Evolutionary conservation across 2,113 vertebrate genomes (phyloP), one percentile per base, ranked within the genome.

Genomic region (Candoia aspera): DNA sequence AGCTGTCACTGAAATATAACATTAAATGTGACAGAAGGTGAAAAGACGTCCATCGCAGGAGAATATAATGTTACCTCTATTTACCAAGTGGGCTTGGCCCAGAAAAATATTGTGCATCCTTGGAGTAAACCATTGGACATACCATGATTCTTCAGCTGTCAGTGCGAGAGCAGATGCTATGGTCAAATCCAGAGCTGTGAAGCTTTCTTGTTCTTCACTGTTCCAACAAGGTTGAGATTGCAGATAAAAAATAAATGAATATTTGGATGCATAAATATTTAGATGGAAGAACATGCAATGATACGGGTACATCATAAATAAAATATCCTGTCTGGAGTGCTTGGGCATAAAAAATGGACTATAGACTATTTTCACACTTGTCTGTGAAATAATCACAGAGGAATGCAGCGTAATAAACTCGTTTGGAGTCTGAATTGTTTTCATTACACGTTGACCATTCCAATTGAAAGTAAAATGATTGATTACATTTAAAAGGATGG

Each of bases 101-200:
- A 86, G 49, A 49, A 86, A 86, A 53, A n/a, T 8, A 15, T 3
- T 62, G 21, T 24, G 60, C 60, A 62, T 86, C 84, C 21, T 86
- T 54, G 17, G 5, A 24, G 42, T n/a, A 89, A 92, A 12, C 6
- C 29, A 0, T 54, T 57, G 42, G 90, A 97, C 97, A 96, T 94
- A 97, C 97, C 68, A 94, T 0, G 97, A 79, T 46, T 64, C 73
- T 93, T 97, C 95, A 0, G 96, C 92, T 0, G 97, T 97, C 93
- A 98, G 92, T 19, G 96, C 97, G 57, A 98, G 95, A 86, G 98
- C 98, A 3, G 98, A 97, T 21, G 97, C 97, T 3, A 98, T 97
- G 0, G 98, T 97, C 0, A 97, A 91, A 84, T 98, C 97, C 6
- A 94, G 94, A 9, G 33, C 79, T 42, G 95, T 97, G 96, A 98